Evolutionary conservation across 92 coral and sea anemone species (phyloP).

Genomic region (Phenganax marumi): DNA sequence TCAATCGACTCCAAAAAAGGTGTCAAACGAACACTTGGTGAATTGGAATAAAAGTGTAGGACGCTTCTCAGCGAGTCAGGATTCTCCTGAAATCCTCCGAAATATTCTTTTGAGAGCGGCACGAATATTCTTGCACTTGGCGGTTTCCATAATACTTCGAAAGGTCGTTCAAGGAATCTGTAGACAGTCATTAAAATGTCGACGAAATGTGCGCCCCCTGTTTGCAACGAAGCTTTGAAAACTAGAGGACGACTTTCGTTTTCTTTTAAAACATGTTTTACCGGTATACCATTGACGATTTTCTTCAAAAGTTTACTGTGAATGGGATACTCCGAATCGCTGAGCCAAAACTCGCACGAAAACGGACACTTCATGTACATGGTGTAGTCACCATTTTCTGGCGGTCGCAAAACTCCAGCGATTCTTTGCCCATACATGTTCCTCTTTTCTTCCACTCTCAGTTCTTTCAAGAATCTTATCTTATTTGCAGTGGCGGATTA

Average conservation of each 20-base stretch:
- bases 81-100: no score
- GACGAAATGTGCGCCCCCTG: no score
- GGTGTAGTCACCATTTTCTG: conserved; percentile 55
- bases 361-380: conserved; percentile 58
- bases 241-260: no score
- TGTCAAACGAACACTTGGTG: no score
- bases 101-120: conserved; percentile 12
- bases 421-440: no score
- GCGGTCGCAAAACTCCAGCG: conserved; percentile 65
- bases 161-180: conserved; percentile 46
- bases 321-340: conserved; percentile 47
- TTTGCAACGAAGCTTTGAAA: no score
- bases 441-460: no score
- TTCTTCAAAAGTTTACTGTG: conserved; percentile 60
- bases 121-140: neutral
- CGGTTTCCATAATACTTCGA: conserved; percentile 15
- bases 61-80: no score
- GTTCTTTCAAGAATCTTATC: no score
- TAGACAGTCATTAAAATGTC: no score
- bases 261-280: neutral
- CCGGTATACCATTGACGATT: conserved; percentile 29
- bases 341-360: conserved; percentile 74
- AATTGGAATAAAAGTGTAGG: no score
- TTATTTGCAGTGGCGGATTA: no score
- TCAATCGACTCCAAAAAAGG: conserved; percentile 37